These are phyloP conservation scores for Anoncus sp. DNA, from an alignment of 2,888 invertebrate genomes.

Conservation along the genomic window DNA sequence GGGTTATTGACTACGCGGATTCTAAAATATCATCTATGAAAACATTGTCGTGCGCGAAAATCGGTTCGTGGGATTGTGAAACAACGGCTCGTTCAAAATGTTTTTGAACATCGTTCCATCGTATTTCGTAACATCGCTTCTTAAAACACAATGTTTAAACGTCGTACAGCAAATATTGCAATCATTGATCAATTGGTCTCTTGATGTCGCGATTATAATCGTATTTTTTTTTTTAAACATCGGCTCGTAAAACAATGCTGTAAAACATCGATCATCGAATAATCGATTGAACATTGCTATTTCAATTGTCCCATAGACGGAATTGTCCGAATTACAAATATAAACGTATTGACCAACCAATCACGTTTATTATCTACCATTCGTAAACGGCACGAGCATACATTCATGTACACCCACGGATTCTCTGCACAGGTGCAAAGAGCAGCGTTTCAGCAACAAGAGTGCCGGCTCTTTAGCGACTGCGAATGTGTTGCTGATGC, in stretches of 20 bases:
- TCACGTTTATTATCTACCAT: neutral
- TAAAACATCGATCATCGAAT: neutral
- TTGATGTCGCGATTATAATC: too few relatives aligned
- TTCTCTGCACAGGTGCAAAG: slow-evolving; percentile 28
- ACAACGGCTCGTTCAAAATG: too few relatives aligned
- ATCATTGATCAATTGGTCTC: too few relatives aligned
- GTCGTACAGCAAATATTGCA: too few relatives aligned
- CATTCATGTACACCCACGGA: slow-evolving; percentile 3
- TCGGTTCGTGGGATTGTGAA: too few relatives aligned
- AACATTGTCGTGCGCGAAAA: neutral
- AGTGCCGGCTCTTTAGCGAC: neutral
- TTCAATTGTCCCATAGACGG: neutral
- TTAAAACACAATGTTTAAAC: too few relatives aligned
- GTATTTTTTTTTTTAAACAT: too few relatives aligned
- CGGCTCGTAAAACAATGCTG: too few relatives aligned
- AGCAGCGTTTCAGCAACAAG: slow-evolving; percentile 20
- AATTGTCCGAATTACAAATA: too few relatives aligned
- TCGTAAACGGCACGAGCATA: neutral
- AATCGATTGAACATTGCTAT: neutral
- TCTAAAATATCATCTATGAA: neutral
- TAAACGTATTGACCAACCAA: too few relatives aligned
- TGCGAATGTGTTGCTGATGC: neutral
- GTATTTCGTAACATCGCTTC: too few relatives aligned
- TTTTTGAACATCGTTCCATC: too few relatives aligned
- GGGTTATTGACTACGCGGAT: neutral